Evolutionary conservation across 30 jellyfish, hydroid and myxozoan species (phyloP).

Genomic region (Chrysaora quinquecirrha): DNA sequence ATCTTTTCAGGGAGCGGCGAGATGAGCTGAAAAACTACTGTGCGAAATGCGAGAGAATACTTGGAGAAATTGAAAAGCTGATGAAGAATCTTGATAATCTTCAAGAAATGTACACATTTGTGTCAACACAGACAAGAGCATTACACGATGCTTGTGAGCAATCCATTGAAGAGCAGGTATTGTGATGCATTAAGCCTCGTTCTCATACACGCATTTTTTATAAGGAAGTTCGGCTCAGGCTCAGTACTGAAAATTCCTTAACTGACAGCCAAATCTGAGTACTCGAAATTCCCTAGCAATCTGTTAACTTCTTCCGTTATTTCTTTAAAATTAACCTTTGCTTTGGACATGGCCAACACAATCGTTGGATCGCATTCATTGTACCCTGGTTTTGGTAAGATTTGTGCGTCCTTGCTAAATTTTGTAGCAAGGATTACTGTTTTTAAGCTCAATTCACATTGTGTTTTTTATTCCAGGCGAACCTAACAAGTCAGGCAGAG

Average conservation of each 20-base stretch:
- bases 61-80: constrained; percentile 59
- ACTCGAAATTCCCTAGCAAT: no score
- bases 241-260: no score
- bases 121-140: constrained; percentile 84
- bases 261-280: no score
- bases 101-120: constrained; percentile 67
- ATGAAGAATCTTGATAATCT: constrained; percentile 61
- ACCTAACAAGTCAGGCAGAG: constrained; percentile 84
- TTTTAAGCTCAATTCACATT: no score
- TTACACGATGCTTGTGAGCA: constrained; percentile 97
- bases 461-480: constrained; percentile 64
- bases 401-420: no score
- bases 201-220: no score
- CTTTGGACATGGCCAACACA: no score
- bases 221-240: no score
- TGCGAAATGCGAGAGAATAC: constrained; percentile 68
- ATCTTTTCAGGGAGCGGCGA: constrained; percentile 73
- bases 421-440: no score
- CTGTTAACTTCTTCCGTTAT: not conserved
- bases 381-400: no score
- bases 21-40: constrained; percentile 69
- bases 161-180: constrained; percentile 91
- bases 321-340: not conserved
- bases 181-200: not conserved
- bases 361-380: no score